phyloP scores from a whole-genome alignment of 2,888 invertebrate genomes.

The Scotopteryx bipunctaria region DNA sequence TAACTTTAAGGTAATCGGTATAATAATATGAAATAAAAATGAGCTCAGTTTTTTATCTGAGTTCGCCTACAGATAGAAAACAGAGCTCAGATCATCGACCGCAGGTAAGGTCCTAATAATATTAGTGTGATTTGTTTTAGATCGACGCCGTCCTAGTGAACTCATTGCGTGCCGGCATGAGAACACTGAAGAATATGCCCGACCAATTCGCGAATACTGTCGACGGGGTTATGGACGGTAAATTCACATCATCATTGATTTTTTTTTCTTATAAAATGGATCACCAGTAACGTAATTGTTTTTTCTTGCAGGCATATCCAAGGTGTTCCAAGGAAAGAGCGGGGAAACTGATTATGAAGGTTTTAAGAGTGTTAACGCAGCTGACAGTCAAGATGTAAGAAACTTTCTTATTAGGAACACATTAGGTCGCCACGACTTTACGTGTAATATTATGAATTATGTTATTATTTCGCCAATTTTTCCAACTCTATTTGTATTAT shows the following conservation, averaged over 20 bases:
- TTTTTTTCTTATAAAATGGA: too few relatives aligned
- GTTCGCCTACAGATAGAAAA: too few relatives aligned
- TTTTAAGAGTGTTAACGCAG: conserved; percentile 60
- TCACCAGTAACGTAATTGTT: too few relatives aligned
- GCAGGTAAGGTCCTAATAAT: too few relatives aligned
- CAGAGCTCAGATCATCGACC: too few relatives aligned
- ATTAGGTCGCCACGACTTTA: neutral
- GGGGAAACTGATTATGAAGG: conserved; percentile 62
- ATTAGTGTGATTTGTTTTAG: conserved; percentile 62
- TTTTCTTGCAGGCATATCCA: conserved; percentile 82
- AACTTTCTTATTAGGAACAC: neutral
- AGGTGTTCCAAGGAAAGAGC: conserved; percentile 86
- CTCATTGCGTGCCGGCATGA: conserved; percentile 92
- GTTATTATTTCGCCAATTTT: too few relatives aligned
- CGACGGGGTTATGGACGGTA: conserved; percentile 91
- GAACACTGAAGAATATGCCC: conserved; percentile 93
- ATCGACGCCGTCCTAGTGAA: conserved; percentile 88
- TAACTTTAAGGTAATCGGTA: too few relatives aligned
- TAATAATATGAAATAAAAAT: too few relatives aligned
- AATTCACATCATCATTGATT: too few relatives aligned
- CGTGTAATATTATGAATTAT: neutral
- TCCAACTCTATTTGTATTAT: neutral
- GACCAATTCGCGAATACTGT: conserved; percentile 94
- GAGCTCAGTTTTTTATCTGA: too few relatives aligned
- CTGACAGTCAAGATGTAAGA: conserved; percentile 74